Evolutionary conservation across 2,113 vertebrate genomes (phyloP).

Genomic region (Cisticola juncidis): DNA sequence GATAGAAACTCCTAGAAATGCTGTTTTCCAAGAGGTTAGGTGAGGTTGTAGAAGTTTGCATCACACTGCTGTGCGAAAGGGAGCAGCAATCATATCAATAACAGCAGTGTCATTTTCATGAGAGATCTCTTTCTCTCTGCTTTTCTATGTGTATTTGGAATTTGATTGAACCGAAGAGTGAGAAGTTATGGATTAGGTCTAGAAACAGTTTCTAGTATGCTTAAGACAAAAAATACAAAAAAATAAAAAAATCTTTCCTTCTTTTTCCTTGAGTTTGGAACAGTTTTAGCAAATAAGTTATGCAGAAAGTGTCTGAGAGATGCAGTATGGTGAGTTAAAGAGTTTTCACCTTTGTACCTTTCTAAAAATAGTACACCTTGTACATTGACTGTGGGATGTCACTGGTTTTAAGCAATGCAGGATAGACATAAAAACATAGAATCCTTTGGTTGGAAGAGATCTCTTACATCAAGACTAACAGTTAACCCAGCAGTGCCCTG

Average conservation of each 20-base stretch:
- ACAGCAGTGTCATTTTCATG: background rate
- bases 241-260: background rate
- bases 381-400: rapidly evolving
- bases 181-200: background rate
- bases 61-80: background rate
- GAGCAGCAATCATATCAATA: background rate
- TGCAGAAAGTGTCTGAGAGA: background rate
- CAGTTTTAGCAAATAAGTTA: background rate
- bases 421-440: background rate
- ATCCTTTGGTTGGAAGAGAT: background rate
- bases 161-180: background rate
- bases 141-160: background rate
- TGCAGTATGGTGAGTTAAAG: background rate
- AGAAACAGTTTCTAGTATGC: background rate
- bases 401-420: rapidly evolving
- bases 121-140: background rate
- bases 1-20: background rate
- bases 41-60: background rate
- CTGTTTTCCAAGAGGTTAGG: background rate
- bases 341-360: background rate
- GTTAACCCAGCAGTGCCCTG: background rate
- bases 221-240: background rate
- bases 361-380: background rate
- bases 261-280: background rate
- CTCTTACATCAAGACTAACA: background rate